Conservation (phyloP, 2,888 invertebrate genomes). For the Tuberolachnus salignus region DNA sequence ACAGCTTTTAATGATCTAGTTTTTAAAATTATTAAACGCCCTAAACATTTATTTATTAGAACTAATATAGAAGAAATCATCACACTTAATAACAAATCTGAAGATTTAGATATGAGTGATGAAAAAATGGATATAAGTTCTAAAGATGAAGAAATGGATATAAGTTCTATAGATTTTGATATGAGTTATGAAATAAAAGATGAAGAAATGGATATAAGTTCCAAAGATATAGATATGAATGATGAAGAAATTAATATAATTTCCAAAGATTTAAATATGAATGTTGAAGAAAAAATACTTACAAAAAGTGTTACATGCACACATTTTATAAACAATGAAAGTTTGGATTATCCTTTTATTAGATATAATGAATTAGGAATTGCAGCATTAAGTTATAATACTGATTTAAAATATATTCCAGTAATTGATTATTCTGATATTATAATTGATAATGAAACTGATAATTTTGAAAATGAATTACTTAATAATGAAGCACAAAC, state of each 20-base stretch:
- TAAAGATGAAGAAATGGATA: too few relatives aligned
- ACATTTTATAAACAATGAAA: slow-evolving; percentile 2
- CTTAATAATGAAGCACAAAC: not conserved
- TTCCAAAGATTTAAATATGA: not conserved
- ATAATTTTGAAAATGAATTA: not conserved
- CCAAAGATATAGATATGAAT: too few relatives aligned
- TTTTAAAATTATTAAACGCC: too few relatives aligned
- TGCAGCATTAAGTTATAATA: not conserved
- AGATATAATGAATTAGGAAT: not conserved
- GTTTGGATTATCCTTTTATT: not conserved
- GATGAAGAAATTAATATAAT: not conserved
- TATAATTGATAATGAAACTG: not conserved
- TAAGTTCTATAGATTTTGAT: too few relatives aligned
- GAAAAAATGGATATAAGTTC: too few relatives aligned
- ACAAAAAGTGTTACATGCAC: not conserved
- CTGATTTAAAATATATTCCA: not conserved
- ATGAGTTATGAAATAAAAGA: too few relatives aligned
- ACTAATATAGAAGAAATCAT: too few relatives aligned
- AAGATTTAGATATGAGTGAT: too few relatives aligned
- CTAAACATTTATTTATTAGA: too few relatives aligned
- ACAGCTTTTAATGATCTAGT: too few relatives aligned
- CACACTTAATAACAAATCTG: too few relatives aligned
- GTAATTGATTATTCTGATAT: not conserved
- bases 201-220: too few relatives aligned
- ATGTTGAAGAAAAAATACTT: not conserved